Conservation (phyloP, 2,113 vertebrate genomes). For the Siniperca knerii region DNA sequence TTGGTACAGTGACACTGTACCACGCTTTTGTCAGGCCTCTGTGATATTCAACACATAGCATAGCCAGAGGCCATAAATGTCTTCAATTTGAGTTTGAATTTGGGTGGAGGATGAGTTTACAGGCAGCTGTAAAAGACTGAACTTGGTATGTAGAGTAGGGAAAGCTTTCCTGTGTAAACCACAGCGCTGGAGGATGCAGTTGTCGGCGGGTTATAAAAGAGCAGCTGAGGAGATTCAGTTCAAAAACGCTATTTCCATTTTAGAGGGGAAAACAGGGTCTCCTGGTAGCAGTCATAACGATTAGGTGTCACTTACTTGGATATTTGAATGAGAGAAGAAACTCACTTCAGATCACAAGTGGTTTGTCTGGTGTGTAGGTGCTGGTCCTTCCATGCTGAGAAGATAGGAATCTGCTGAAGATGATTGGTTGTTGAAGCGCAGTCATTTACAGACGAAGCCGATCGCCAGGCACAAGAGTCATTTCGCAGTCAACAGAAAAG, state of each 20-base stretch:
- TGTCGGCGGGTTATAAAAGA: slow-evolving; percentile 61
- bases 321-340: neutral
- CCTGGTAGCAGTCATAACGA: neutral
- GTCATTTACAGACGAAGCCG: neutral
- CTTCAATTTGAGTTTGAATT: slow-evolving; percentile 82
- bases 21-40: slow-evolving; percentile 64
- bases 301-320: neutral
- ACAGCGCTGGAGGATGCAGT: slow-evolving; percentile 45
- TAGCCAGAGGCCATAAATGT: slow-evolving; percentile 67
- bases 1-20: slow-evolving; percentile 50
- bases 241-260: slow-evolving; percentile 45
- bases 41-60: slow-evolving; percentile 77
- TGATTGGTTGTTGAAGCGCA: neutral
- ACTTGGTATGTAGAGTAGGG: slow-evolving; percentile 76
- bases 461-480: neutral
- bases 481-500: slow-evolving; percentile 75
- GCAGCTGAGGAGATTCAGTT: slow-evolving; percentile 52
- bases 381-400: neutral
- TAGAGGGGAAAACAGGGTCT: neutral
- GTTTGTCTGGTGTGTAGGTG: neutral
- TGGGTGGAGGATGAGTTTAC: slow-evolving; percentile 77
- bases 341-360: neutral
- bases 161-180: slow-evolving; percentile 55
- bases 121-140: slow-evolving; percentile 81
- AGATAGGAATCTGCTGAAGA: neutral